Evolutionary conservation across 2,113 vertebrate species (phyloP), one percentile per base, ranked within the genome.

Genomic region (Oreochromis spilurus): DNA sequence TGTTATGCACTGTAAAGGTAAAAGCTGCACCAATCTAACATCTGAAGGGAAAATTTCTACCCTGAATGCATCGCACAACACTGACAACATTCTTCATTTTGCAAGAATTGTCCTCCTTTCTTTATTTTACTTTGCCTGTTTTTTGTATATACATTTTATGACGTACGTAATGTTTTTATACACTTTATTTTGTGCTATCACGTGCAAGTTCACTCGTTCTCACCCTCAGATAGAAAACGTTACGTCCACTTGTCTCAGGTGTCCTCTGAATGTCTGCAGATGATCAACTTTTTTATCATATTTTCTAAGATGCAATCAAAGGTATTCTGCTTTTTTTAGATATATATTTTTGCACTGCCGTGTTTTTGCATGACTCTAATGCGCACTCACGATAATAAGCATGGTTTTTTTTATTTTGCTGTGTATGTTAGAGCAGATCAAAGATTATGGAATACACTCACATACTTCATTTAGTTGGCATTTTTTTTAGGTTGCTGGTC

Each of bases 191-290:
- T 84, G 58, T 85, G 89, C 48, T 85, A 12, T 81, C 80, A 34
- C 29, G 70, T 82, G 78, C 53, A n/a, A 81, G 53, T 92, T 91
- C 82, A 85, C 70, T 75, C 81, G 19, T 84, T 84, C 78, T 85
- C 89, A 83, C 60, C 79, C 55, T 82, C 83, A 77, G 83, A 88
- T 65, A 83, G 81, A 70, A 86, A 79, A 81, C 81, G 57, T 88
- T 62, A 62, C 13, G 58, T 92, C 87, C 91, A 91, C 93, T 94
- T 94, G 93, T 94, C 93, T 96, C 95, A 95, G 95, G 94, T 95
- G 94, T 96, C 92, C 84, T 94, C 85, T 91, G 88, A 95, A 93
- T 92, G 92, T 96, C 92, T 94, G 87, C 89, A 90, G 52, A 88
- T 86, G 84, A 93, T 92, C 60, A 48, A 86, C 72, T 92, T 94